Evolutionary conservation across 2,797 vertebrate genomes (phyloP).

Genomic region (Eulemur coronatus): DNA sequence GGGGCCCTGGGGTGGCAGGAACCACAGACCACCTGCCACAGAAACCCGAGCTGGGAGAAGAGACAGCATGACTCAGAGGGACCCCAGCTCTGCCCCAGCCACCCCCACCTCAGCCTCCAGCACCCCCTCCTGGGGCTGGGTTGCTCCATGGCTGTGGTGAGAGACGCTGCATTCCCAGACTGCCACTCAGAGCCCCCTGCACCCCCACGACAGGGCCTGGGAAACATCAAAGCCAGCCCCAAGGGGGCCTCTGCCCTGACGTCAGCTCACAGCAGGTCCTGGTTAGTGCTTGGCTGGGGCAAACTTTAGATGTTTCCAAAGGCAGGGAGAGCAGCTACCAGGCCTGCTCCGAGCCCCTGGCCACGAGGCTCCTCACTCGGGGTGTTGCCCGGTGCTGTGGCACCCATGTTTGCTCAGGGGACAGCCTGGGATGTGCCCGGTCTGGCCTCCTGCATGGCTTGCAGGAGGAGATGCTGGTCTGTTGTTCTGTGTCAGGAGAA

Average conservation of each 20-base stretch:
- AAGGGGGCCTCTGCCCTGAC: slow-evolving; percentile 67
- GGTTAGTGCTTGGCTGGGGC: slow-evolving; percentile 71
- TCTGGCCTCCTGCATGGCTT: neutral
- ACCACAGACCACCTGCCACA: slow-evolving; percentile 47
- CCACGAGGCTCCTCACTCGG: neutral
- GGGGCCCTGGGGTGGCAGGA: neutral
- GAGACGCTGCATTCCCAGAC: slow-evolving; percentile 71
- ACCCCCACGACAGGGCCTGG: slow-evolving; percentile 46
- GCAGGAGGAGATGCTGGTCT: neutral
- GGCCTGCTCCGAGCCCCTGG: neutral
- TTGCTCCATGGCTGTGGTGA: slow-evolving; percentile 43
- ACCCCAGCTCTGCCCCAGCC: neutral
- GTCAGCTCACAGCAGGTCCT: slow-evolving; percentile 78
- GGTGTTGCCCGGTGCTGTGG: neutral
- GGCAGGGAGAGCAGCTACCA: slow-evolving; percentile 24
- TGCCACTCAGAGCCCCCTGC: slow-evolving; percentile 66
- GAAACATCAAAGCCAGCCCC: slow-evolving; percentile 75
- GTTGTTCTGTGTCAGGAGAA: neutral
- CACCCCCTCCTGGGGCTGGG: neutral
- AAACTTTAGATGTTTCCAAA: slow-evolving; percentile 63
- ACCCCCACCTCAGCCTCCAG: neutral
- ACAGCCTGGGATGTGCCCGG: neutral
- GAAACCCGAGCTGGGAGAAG: slow-evolving; percentile 26
- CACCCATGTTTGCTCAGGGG: neutral
- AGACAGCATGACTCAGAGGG: slow-evolving; percentile 28